Evolutionary conservation across 1,140 invertebrate species (phyloP), one percentile per base, ranked within the genome.

Genomic region (Temnothorax nylanderi): DNA sequence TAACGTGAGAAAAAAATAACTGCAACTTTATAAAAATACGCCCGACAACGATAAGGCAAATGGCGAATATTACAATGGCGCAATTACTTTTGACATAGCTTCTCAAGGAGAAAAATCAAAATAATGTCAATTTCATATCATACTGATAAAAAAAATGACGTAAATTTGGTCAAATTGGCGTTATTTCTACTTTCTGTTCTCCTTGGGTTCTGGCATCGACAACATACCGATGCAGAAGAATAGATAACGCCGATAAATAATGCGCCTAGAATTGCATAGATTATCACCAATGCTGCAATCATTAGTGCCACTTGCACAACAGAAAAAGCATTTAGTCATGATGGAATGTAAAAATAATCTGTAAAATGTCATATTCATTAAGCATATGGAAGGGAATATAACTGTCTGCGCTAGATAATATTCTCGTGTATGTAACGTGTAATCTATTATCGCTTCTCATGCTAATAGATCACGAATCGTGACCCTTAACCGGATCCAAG

Each of bases 401-500:
- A 18, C 8, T 51, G 8, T 72, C 67, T 47, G n/a, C 11, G 7
- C 2, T 72, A 72, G 8, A 49, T 72, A 32, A 51, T 49, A 49
- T 0, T 1, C 16, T 49, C 26, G 67, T 13, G 21, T 26, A 6
- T 72, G 69, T 7, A 32, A 32, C 26, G 0, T 51, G 8, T 32
- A 44, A 13, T 41, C 34, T 58, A 21, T 58, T 58, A 21, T 74
- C 10, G 34, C 18, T 26, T 41, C n/a, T 21, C 37, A 58, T 44
- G 41, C 41, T 41, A 47, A 62, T 47, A 77, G 56, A 60, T 75
- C 51, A 44, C 11, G n/a, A 8, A 75, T 44, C 56, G 7, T 62
- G 34, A 76, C 56, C 41, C 21, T 62, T 44, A 77, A 77, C 16
- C 41, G 16, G 75, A 77, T 62, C 8, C 21, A 60, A 62, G 41